phyloP scores from a whole-genome alignment of 2,797 vertebrate species.

The Helarctos malayanus region DNA sequence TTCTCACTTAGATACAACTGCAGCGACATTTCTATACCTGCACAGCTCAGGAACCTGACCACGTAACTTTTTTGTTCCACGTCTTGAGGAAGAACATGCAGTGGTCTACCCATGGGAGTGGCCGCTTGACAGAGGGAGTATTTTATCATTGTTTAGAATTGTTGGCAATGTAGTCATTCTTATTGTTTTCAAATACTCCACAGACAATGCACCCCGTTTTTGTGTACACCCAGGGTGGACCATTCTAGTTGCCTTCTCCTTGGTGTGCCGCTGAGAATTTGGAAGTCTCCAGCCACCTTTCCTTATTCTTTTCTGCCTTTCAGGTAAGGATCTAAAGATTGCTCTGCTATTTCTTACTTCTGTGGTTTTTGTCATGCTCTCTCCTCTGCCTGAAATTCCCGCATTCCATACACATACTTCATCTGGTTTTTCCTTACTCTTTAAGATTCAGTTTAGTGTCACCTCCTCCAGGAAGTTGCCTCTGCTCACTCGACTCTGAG shows the following conservation, averaged over 20 bases:
- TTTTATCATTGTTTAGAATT: neutral
- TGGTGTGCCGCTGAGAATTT: neutral
- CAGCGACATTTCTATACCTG: neutral
- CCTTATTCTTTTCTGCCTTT: neutral
- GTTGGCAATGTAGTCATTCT: neutral
- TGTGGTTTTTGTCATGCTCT: neutral
- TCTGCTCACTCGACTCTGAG: neutral
- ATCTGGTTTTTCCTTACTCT: neutral
- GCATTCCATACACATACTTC: neutral
- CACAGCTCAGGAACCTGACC: neutral
- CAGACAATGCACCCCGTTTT: neutral
- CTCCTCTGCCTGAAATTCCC: neutral
- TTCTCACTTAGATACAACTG: neutral
- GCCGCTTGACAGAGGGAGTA: neutral
- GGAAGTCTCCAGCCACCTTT: neutral
- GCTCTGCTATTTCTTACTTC: neutral
- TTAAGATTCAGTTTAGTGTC: neutral
- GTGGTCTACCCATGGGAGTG: neutral
- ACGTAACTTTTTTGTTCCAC: neutral
- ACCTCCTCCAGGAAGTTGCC: neutral
- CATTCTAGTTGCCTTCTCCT: neutral
- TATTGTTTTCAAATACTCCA: neutral
- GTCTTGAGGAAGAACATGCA: neutral
- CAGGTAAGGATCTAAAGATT: neutral
- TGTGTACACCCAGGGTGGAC: neutral